Percentiles rank a stretch among this genome's conserved stretches.
phyloP scores from a whole-genome alignment of 1,140 invertebrate genomes.

The Branchinecta lindahli region DNA sequence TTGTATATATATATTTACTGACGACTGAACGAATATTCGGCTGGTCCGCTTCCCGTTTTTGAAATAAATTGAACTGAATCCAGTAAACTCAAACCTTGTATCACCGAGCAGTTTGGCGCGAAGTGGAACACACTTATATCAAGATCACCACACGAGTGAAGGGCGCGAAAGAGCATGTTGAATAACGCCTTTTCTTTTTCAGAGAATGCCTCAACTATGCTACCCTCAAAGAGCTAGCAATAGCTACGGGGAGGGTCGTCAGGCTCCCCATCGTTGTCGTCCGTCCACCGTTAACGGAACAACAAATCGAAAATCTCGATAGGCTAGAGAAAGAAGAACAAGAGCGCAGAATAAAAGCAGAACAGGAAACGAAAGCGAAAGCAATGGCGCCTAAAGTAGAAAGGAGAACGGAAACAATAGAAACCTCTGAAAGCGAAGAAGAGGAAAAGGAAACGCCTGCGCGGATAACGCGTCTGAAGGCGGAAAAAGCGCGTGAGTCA shows the following conservation, averaged over 20 bases:
- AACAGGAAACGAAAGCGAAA: not conserved
- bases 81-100: too few relatives aligned
- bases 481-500: not conserved
- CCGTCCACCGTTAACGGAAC: not conserved
- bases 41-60: too few relatives aligned
- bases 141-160: too few relatives aligned
- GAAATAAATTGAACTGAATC: too few relatives aligned
- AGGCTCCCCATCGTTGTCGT: not conserved
- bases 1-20: too few relatives aligned
- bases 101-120: too few relatives aligned
- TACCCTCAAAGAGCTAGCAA: not conserved
- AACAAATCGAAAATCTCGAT: not conserved
- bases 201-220: not conserved
- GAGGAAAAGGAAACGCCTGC: not conserved
- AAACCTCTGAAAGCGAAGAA: not conserved
- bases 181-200: not conserved
- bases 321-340: not conserved
- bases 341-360: not conserved
- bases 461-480: not conserved
- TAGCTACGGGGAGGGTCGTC: not conserved
- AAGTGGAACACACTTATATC: too few relatives aligned
- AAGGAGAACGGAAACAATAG: not conserved
- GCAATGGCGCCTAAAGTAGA: not conserved
- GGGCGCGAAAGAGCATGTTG: too few relatives aligned
- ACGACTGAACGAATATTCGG: too few relatives aligned